These are phyloP conservation scores for Saguinus imperator DNA, from an alignment of 2,113 vertebrate genomes.

Conservation along the genomic window DNA sequence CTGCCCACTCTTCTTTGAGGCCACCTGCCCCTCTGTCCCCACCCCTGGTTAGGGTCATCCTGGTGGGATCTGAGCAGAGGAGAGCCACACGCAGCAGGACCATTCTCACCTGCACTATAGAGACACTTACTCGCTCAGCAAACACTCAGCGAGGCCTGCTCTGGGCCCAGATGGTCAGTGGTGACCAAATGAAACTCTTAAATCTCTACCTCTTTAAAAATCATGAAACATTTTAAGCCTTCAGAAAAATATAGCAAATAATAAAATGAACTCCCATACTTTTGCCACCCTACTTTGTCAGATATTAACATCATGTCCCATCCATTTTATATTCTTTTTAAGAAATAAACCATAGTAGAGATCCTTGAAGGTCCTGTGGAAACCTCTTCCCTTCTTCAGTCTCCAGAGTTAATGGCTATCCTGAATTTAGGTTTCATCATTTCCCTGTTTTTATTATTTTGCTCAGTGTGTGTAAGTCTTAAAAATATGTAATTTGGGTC, in stretches of 20 bases:
- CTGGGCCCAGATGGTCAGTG: neutral
- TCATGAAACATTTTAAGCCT: conserved; percentile 40
- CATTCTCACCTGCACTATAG: neutral
- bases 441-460: conserved; percentile 44
- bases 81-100: neutral
- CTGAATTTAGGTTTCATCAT: neutral
- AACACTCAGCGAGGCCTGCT: neutral
- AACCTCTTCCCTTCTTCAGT: neutral
- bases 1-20: neutral
- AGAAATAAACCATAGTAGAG: neutral
- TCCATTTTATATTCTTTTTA: conserved; percentile 14
- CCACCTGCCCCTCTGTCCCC: neutral
- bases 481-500: neutral
- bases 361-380: neutral
- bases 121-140: neutral
- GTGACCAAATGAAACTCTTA: conserved; percentile 11
- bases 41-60: neutral
- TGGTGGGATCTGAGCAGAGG: neutral
- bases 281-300: neutral
- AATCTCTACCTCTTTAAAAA: conserved; percentile 23
- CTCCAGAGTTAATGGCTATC: neutral
- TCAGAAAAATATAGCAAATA: conserved; percentile 22
- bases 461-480: conserved; percentile 6
- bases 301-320: neutral
- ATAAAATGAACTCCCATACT: neutral